Base-by-base conservation (phyloP, 2,113 vertebrate species). In the Pseudopodoces humilis region DNA sequence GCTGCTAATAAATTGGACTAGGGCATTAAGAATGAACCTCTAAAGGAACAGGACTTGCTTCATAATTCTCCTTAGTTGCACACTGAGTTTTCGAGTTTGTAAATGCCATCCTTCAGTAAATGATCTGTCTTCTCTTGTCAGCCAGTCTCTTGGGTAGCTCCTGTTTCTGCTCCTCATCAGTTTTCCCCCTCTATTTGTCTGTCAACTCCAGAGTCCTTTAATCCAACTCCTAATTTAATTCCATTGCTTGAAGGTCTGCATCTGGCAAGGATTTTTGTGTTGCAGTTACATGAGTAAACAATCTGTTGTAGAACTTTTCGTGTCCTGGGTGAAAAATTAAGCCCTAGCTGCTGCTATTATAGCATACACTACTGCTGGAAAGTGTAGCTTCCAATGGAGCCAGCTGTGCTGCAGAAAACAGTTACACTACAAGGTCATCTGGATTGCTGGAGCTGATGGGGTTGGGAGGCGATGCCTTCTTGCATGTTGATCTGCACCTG, bases 381-480 rank as follows among this genome's bases (percentile, higher is more conserved):
- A 90, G 90, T 70, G 92, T 81, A 81, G 90, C 92, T 91, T 83
- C 19, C 82, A 6, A 1, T 15, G 68, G 90, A 94, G 60, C 92
- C 92, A 90, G 90, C 92, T 92, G 93, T 94, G 96, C 94, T 95
- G 93, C 60, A 75, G 86, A 74, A 75, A 74, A 56, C 65, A 52
- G 79, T 83, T 59, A 94, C 91, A 96, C 95, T 97, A 96, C 93
- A 93, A 62, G 88, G 90, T 94, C 85, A 67, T 23, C 79, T 41
- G 92, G 71, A 6, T 47, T 74, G 90, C 83, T 67, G 60, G 80
- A 68, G 43, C 35, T 53, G 72, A 5, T 79, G 91, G 75, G n/a
- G 17, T 3, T 76, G 83, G 68, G 70, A 74, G 33, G 63, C 7
- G 6, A 18, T 74, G 78, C 52, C 17, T 15, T 5, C 52, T 27